Percentiles rank a stretch among this genome's conserved stretches.
These are phyloP conservation scores for Hirundichthys speculiger DNA, from an alignment of 2,113 vertebrate genomes.

Conservation along the genomic window DNA sequence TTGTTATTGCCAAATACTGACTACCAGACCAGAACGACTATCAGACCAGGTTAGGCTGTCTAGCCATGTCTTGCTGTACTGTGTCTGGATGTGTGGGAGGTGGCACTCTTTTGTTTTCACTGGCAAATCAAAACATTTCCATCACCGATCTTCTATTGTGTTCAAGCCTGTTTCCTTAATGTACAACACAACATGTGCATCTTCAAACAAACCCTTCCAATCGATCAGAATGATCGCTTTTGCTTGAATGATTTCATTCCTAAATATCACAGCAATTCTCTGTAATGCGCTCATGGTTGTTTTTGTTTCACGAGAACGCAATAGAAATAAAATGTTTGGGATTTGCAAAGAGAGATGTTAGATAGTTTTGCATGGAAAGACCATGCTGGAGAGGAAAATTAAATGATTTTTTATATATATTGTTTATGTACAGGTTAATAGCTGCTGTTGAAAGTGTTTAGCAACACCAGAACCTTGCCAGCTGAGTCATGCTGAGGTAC, in stretches of 20 bases:
- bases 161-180: not conserved
- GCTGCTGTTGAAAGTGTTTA: too few relatives aligned
- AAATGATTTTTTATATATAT: too few relatives aligned
- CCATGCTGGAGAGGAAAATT: too few relatives aligned
- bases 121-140: slow-evolving; percentile 49
- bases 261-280: not conserved
- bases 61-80: not conserved
- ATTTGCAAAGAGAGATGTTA: not conserved
- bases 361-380: too few relatives aligned
- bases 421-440: too few relatives aligned
- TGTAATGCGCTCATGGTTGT: not conserved
- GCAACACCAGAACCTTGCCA: too few relatives aligned
- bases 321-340: not conserved
- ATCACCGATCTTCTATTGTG: slow-evolving; percentile 6
- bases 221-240: not conserved
- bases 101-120: slow-evolving; percentile 45
- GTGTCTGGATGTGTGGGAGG: slow-evolving; percentile 49
- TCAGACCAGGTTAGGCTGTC: slow-evolving; percentile 2
- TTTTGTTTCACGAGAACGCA: not conserved
- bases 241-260: not conserved
- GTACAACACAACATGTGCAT: not conserved
- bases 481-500: too few relatives aligned
- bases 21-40: too few relatives aligned
- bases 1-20: slow-evolving; percentile 7
- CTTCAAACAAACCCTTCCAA: not conserved